phyloP scores from a whole-genome alignment of 2,888 invertebrate genomes.

The Lottia gigantea region DNA sequence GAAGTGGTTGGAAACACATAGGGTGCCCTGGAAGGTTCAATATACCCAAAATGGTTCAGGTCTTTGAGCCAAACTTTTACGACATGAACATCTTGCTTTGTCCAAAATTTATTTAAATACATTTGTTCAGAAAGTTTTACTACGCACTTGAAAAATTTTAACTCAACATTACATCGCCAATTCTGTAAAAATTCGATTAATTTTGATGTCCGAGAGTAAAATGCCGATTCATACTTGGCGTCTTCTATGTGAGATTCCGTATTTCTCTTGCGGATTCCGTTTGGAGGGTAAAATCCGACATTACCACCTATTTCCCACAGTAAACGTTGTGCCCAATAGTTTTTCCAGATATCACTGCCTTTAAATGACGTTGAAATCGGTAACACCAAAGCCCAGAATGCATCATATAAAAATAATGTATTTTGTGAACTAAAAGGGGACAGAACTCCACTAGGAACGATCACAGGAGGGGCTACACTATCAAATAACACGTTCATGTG shows the following conservation, averaged over 20 bases:
- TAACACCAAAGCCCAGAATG: constrained; percentile 52
- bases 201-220: constrained; percentile 38
- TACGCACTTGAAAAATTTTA: constrained; percentile 36
- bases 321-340: constrained; percentile 52
- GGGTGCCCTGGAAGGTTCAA: constrained; percentile 6
- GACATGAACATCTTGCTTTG: constrained; percentile 25
- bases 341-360: constrained; percentile 51
- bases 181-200: constrained; percentile 32
- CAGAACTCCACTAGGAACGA: constrained; percentile 43
- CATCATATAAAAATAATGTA: constrained; percentile 45
- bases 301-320: constrained; percentile 42
- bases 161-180: constrained; percentile 38
- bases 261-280: constrained; percentile 39
- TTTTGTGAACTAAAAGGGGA: constrained; percentile 56
- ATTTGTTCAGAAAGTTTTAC: constrained; percentile 30
- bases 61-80: constrained; percentile 18
- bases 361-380: constrained; percentile 44
- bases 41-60: constrained; percentile 14
- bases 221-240: constrained; percentile 39
- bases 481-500: constrained; percentile 44
- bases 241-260: constrained; percentile 42
- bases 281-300: constrained; percentile 44
- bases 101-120: constrained; percentile 29
- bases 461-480: constrained; percentile 38
- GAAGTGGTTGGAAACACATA: too few species aligned